Percentiles rank a stretch among this genome's conserved stretches.
Evolutionary conservation across 2,888 invertebrate genomes (phyloP).

Genomic region (Drosophila peninsularis): DNA sequence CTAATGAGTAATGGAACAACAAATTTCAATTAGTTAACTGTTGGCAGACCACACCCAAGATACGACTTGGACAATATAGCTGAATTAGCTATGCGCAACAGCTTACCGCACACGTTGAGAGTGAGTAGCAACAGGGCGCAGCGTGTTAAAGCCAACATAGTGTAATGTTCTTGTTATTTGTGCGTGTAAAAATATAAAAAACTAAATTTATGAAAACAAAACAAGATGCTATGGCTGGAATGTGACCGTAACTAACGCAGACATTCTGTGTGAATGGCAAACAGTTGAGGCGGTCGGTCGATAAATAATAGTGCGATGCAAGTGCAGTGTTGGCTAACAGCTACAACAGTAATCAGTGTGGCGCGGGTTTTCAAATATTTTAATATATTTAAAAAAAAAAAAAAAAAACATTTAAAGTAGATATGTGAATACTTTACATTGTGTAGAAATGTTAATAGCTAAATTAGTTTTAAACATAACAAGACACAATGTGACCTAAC

Average conservation of each 20-base stretch:
- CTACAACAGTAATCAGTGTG: accelerated
- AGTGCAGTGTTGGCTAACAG: slow-evolving; percentile 15
- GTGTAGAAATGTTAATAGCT: too few species aligned
- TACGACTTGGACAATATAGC: background rate
- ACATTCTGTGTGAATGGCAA: slow-evolving; percentile 4
- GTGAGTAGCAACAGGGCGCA: slow-evolving; percentile 53
- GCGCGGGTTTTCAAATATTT: background rate
- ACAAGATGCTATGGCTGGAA: slow-evolving; percentile 28
- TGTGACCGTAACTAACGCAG: slow-evolving; percentile 30
- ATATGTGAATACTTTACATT: too few species aligned
- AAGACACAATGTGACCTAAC: too few species aligned
- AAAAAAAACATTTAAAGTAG: too few species aligned
- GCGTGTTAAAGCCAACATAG: slow-evolving; percentile 49
- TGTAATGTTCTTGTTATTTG: slow-evolving; percentile 14
- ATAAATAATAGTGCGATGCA: background rate
- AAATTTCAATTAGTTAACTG: slow-evolving; percentile 40
- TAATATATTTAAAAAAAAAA: too few species aligned
- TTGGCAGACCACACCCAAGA: slow-evolving; percentile 63
- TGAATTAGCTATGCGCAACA: background rate
- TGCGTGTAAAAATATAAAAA: slow-evolving; percentile 2
- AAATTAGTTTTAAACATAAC: too few species aligned
- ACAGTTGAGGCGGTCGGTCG: slow-evolving; percentile 23
- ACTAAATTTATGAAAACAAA: slow-evolving; percentile 19
- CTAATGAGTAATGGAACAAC: slow-evolving; percentile 41
- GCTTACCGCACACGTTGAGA: slow-evolving; percentile 57